Evolutionary conservation across 2,113 vertebrate species (phyloP), one percentile per base, ranked within the genome.

Genomic region (Oxyura jamaicensis): DNA sequence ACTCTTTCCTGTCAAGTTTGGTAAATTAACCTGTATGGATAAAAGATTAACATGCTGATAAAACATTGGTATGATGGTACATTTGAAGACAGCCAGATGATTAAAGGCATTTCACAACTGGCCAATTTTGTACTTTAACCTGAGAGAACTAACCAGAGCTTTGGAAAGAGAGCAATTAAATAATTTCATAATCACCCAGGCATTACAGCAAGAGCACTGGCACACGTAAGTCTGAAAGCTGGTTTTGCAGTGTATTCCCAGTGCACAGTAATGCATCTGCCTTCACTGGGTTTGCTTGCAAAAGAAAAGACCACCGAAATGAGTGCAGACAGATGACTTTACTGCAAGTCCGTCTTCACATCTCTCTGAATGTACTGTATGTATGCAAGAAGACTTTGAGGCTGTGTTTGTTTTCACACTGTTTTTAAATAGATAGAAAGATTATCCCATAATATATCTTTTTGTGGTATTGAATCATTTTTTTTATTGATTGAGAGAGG

Each of bases 91-190:
- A 10, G 44, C 67, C 63, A 77, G 28, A 66, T 55, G 66, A 69
- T 77, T 89, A 58, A 82, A 80, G n/a, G 8, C 80, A 44, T 94
- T 91, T 88, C 76, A 42, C 60, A 83, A 68, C 90, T 85, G 68
- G 13, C 20, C 23, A 65, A 13, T 58, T 95, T 42, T 86, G 68
- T 94, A 81, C 83, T 93, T 90, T 80, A 86, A 75, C 73, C 80
- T 75, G 76, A 35, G 26, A 78, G 50, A 67, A 90, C 63, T 41
- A 88, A 71, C 16, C 52, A 86, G 56, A 44, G 52, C 46, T 96
- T 90, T 88, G 83, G 60, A 55, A 90, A 90, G 63, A 91, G 69
- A 63, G 60, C 56, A 81, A 4, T 84, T 91, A 95, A 88, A 29
- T 90, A 67, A 88, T 94, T 94, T 93, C 56, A 11, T 79, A 81